A percentile compares a stretch with the other conserved stretches of the same genome.
Evolutionary conservation across 2,113 vertebrate species (phyloP).

Genomic region (Cephalopterus ornatus): DNA sequence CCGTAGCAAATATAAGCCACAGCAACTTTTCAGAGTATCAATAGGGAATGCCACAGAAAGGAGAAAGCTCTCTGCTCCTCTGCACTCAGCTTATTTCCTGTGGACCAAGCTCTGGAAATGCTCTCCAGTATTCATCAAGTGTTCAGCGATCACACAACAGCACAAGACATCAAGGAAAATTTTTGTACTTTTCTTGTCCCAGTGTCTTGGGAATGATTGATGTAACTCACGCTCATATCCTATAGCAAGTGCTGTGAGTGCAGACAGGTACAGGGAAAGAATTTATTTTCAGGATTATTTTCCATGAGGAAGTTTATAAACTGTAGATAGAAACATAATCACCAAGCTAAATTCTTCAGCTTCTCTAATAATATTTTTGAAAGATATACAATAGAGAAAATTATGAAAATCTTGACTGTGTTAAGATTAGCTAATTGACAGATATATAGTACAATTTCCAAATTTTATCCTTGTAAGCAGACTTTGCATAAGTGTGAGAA

Average conservation of each 20-base stretch:
- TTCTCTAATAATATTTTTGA: not conserved
- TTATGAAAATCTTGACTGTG: not conserved
- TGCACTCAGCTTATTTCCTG: not conserved
- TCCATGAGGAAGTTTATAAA: not conserved
- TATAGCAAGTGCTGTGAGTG: not conserved
- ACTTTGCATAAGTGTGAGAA: not conserved
- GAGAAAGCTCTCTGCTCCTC: not conserved
- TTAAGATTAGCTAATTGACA: not conserved
- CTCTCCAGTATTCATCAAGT: not conserved
- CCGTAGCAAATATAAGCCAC: not conserved
- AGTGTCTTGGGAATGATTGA: not conserved
- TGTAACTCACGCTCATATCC: not conserved
- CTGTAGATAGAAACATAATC: not conserved
- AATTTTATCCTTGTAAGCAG: not conserved
- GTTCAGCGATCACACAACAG: not conserved
- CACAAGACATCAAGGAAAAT: not conserved
- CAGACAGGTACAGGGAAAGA: not conserved
- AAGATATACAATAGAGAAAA: not conserved
- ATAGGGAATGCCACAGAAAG: not conserved
- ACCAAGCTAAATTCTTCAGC: not conserved
- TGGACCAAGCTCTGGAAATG: not conserved
- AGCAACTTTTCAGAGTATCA: not conserved
- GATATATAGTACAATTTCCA: not conserved
- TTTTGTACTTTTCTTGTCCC: not conserved
- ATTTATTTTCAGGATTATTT: not conserved